Evolutionary conservation across 2,797 vertebrate genomes (phyloP).

Genomic region (Muscicapa comitata): DNA sequence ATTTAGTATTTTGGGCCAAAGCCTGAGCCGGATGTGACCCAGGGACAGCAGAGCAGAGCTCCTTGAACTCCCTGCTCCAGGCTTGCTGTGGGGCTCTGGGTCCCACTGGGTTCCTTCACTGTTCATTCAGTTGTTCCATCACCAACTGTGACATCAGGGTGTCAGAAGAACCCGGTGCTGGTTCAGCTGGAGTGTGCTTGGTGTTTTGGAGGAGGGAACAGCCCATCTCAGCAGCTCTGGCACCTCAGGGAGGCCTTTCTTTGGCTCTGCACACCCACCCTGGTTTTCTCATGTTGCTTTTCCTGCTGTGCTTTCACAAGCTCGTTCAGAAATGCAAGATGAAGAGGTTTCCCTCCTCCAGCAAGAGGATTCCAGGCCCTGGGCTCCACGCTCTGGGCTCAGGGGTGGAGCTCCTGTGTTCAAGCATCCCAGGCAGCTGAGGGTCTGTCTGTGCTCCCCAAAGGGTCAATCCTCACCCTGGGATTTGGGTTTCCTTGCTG

Average conservation of each 20-base stretch:
- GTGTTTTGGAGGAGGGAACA: not conserved
- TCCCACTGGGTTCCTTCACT: not conserved
- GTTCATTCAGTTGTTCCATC: not conserved
- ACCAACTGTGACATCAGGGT: not conserved
- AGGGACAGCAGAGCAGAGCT: not conserved
- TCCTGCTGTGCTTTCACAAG: not conserved
- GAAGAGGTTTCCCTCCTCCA: not conserved
- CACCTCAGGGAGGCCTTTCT: not conserved
- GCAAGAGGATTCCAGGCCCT: not conserved
- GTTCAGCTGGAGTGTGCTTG: no score
- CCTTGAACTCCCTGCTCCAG: not conserved
- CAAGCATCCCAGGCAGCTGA: rapidly evolving
- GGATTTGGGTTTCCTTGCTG: not conserved
- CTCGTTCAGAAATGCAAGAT: not conserved
- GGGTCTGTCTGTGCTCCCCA: not conserved
- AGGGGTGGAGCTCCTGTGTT: not conserved
- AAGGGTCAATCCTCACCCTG: not conserved
- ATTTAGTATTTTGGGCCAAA: not conserved
- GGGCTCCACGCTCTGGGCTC: not conserved
- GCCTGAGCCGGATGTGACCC: not conserved
- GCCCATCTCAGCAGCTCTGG: not conserved
- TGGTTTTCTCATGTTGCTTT: not conserved
- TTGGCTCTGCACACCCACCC: not conserved
- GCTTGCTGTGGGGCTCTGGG: not conserved
- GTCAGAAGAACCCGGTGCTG: not conserved